These are phyloP conservation scores for Notoglanidium macrostoma DNA, from an alignment of 2,797 vertebrate species.

Conservation along the genomic window DNA sequence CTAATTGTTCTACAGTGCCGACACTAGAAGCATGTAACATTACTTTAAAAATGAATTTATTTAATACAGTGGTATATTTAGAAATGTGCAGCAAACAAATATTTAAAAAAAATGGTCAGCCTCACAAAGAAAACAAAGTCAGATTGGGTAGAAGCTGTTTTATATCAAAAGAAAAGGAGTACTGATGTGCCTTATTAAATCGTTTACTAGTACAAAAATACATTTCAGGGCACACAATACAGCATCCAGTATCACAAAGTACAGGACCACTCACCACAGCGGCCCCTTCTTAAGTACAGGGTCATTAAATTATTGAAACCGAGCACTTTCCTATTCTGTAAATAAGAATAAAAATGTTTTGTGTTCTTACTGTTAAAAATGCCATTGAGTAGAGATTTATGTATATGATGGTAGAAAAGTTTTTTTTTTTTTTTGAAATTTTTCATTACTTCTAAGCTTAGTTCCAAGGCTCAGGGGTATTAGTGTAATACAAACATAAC, in stretches of 20 bases:
- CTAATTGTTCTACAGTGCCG: neutral
- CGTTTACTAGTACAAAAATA: slow-evolving; percentile 99
- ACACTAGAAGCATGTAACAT: slow-evolving; percentile 37
- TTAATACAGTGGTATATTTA: slow-evolving; percentile 94
- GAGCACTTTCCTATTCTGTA: slow-evolving; percentile 87
- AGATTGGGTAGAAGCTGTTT: slow-evolving; percentile 90
- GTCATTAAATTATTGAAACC: slow-evolving; percentile 92
- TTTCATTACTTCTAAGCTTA: slow-evolving; percentile 92
- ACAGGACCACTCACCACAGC: slow-evolving; percentile 89
- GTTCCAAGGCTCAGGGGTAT: slow-evolving; percentile 98
- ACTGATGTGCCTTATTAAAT: slow-evolving; percentile 99
- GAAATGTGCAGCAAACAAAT: slow-evolving; percentile 93
- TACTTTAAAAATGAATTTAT: slow-evolving; percentile 99
- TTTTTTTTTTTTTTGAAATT: slow-evolving; percentile 27
- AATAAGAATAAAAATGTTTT: slow-evolving; percentile 90
- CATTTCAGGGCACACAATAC: slow-evolving; percentile 99
- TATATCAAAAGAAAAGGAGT: slow-evolving; percentile 94
- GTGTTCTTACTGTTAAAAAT: slow-evolving; percentile 95
- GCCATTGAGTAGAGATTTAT: slow-evolving; percentile 82
- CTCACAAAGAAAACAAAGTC: slow-evolving; percentile 87
- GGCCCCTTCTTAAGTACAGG: slow-evolving; percentile 82
- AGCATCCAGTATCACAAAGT: slow-evolving; percentile 98
- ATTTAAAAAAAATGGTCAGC: slow-evolving; percentile 76
- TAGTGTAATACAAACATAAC: slow-evolving; percentile 96
- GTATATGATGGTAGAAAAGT: slow-evolving; percentile 89